A percentile compares a stretch with the other conserved stretches of the same genome.
Evolutionary conservation across 2,888 invertebrate genomes (phyloP).

Genomic region (Scaptodrosophila latifasciaeformis): DNA sequence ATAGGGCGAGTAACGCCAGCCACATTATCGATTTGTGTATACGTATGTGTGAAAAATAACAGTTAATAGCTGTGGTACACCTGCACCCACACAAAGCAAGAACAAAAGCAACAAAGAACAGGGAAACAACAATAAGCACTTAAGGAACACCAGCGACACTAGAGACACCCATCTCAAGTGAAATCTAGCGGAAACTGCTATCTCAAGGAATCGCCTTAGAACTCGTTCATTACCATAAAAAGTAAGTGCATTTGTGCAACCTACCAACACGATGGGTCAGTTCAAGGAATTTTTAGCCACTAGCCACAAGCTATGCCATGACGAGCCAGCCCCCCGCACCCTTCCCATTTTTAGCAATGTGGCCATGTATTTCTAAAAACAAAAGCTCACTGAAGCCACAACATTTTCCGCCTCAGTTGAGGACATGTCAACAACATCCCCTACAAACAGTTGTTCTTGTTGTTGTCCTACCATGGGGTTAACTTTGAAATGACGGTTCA

Average conservation of each 20-base stretch:
- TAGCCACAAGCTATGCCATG: too few species aligned
- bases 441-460: not conserved
- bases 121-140: slow-evolving; percentile 12
- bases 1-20: slow-evolving; percentile 24
- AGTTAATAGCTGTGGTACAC: slow-evolving; percentile 37
- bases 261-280: not conserved
- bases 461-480: too few species aligned
- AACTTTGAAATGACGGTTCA: too few species aligned
- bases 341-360: too few species aligned
- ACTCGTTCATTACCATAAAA: slow-evolving; percentile 27
- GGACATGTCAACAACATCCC: slow-evolving; percentile 29
- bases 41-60: slow-evolving; percentile 56
- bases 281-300: too few species aligned
- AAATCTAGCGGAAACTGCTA: not conserved
- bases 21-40: slow-evolving; percentile 65
- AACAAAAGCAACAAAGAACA: slow-evolving; percentile 15
- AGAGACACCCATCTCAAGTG: slow-evolving; percentile 5
- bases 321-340: too few species aligned
- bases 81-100: slow-evolving; percentile 21
- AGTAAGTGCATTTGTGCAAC: slow-evolving; percentile 54
- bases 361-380: not conserved
- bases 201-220: slow-evolving; percentile 4
- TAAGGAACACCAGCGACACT: slow-evolving; percentile 1
- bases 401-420: slow-evolving; percentile 26
- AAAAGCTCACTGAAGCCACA: not conserved